Conservation (phyloP, 2,113 vertebrate species). For the Alaudala cheleensis region DNA sequence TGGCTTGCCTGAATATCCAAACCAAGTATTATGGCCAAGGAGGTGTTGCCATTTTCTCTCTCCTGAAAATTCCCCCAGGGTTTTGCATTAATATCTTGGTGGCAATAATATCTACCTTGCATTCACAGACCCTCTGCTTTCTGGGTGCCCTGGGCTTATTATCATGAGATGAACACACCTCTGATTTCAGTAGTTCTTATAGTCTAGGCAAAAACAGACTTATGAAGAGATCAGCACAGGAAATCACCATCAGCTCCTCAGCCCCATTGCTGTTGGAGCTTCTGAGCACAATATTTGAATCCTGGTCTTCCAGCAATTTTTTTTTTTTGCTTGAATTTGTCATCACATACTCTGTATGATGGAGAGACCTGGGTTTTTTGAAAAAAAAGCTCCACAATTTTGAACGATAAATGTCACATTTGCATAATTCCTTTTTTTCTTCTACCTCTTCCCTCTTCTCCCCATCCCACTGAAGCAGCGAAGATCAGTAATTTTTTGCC, state of each 20-base stretch:
- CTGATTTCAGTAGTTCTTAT: neutral
- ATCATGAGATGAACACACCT: fast-evolving
- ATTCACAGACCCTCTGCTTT: neutral
- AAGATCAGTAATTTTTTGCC: constrained; percentile 29
- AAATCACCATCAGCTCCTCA: neutral
- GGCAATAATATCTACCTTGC: neutral
- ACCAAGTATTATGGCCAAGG: neutral
- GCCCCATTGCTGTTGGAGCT: neutral
- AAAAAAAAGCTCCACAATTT: constrained; percentile 8
- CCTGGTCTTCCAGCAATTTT: neutral
- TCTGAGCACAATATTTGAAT: neutral
- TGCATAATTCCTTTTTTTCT: constrained; percentile 36
- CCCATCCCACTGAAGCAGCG: neutral
- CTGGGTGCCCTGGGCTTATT: neutral
- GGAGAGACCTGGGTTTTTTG: neutral
- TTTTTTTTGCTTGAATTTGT: neutral
- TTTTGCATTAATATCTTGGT: neutral
- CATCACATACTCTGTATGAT: neutral
- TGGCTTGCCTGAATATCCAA: neutral
- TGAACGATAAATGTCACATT: constrained; percentile 31
- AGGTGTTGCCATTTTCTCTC: neutral
- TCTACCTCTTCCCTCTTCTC: neutral
- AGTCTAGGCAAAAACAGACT: neutral
- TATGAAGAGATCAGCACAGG: neutral
- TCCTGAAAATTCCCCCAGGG: neutral